Percentiles rank a stretch among this genome's conserved stretches.
Conservation (phyloP, 2,797 vertebrate genomes). For the Crax fasciolata region DNA sequence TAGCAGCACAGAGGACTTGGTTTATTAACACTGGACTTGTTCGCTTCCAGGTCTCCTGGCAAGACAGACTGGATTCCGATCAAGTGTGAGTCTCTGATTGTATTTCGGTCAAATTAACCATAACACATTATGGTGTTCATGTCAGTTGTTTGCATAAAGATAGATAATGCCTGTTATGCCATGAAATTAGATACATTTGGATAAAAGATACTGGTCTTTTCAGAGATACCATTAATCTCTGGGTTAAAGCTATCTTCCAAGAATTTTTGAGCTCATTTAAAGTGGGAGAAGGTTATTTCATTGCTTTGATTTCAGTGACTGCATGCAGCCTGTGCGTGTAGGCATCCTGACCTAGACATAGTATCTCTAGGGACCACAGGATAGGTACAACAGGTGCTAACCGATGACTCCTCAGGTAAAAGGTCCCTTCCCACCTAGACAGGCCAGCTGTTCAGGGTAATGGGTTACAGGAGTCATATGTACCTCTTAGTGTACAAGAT, state of each 20-base stretch:
- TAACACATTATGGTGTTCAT: not conserved
- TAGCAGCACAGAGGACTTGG: not conserved
- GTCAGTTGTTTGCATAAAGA: not conserved
- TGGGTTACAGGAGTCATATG: not conserved
- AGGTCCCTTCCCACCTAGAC: not conserved
- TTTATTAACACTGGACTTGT: not conserved
- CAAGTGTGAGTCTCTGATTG: not conserved
- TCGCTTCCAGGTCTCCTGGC: not conserved
- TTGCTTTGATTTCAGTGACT: not conserved
- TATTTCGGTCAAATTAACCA: slow-evolving; percentile 41
- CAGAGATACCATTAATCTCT: not conserved
- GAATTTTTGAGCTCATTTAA: not conserved
- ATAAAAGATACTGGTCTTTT: not conserved
- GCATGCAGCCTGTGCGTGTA: not conserved
- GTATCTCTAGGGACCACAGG: not conserved
- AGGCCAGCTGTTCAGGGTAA: not conserved
- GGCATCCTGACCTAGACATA: not conserved
- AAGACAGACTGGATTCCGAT: slow-evolving; percentile 1
- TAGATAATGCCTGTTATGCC: not conserved
- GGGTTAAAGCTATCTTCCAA: not conserved
- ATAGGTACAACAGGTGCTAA: not conserved
- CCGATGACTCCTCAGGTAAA: not conserved
- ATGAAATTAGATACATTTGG: not conserved
- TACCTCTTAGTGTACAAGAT: not conserved
- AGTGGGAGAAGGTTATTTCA: not conserved